These are phyloP conservation scores for Gonatopus flavifemur DNA, from an alignment of 1,140 invertebrate genomes.

Conservation along the genomic window DNA sequence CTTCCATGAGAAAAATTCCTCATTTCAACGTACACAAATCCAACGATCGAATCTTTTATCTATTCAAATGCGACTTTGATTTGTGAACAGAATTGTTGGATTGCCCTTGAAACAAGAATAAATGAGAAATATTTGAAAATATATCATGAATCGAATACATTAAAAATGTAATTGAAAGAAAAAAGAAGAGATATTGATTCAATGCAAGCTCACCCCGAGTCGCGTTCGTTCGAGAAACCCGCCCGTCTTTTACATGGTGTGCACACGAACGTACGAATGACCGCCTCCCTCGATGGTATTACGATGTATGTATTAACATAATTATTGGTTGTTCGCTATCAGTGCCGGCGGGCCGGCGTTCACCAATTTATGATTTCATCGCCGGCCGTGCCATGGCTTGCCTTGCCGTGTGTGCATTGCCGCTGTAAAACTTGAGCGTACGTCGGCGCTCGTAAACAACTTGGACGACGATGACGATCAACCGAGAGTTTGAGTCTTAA, in stretches of 20 bases:
- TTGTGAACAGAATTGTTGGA: no score
- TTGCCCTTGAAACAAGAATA: no score
- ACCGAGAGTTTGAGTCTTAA: no score
- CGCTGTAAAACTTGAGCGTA: no score
- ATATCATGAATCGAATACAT: not conserved
- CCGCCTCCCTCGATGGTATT: slow-evolving; percentile 45
- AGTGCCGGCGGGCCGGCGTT: slow-evolving; percentile 50
- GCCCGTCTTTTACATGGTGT: slow-evolving; percentile 9
- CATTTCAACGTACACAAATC: no score
- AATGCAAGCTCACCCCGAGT: slow-evolving; percentile 3
- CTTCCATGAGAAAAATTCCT: no score
- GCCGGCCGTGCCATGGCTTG: slow-evolving; percentile 39
- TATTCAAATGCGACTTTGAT: no score
- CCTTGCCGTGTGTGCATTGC: no score
- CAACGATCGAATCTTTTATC: no score
- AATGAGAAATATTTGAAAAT: no score
- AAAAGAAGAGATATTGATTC: not conserved
- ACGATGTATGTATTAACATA: slow-evolving; percentile 53
- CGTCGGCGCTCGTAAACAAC: no score
- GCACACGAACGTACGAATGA: slow-evolving; percentile 38
- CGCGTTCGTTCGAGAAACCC: not conserved
- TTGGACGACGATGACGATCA: no score
- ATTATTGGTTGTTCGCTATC: slow-evolving; percentile 54
- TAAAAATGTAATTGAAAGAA: not conserved
- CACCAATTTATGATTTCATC: slow-evolving; percentile 56